Conservation (phyloP, 2,888 invertebrate genomes). For the Erebia epiphron region DNA sequence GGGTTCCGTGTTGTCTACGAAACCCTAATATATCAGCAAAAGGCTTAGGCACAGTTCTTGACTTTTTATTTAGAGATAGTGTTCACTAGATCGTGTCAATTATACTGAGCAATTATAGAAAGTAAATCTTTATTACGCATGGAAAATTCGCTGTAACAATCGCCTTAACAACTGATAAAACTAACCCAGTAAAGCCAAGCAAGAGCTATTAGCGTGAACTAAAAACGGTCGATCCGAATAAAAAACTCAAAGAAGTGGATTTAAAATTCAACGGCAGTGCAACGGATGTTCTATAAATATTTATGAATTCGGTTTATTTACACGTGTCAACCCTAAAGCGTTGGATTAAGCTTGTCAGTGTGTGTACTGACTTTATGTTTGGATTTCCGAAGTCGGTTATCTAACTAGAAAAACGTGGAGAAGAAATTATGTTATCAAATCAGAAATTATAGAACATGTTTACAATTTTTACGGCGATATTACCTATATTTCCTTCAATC, state of each 20-base stretch:
- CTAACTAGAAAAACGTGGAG: conserved; percentile 3
- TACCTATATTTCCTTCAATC: too few relatives aligned
- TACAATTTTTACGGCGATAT: not conserved
- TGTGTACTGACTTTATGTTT: conserved; percentile 22
- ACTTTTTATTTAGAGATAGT: not conserved
- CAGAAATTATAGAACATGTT: not conserved
- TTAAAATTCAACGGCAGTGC: conserved; percentile 39
- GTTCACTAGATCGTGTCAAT: not conserved
- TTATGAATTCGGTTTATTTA: conserved; percentile 56
- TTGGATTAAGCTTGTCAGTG: conserved; percentile 28
- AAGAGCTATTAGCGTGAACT: conserved; percentile 25
- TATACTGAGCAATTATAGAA: not conserved
- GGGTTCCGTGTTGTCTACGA: too few relatives aligned
- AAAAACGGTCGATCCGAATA: conserved; percentile 15
- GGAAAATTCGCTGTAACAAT: conserved; percentile 14
- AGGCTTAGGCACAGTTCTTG: not conserved
- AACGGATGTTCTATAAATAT: conserved; percentile 50
- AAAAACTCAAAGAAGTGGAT: conserved; percentile 36
- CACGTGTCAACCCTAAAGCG: conserved; percentile 50
- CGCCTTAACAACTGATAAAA: conserved; percentile 25
- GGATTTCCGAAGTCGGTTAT: conserved; percentile 23
- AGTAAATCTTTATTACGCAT: not conserved
- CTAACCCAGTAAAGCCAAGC: conserved; percentile 19
- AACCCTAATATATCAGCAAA: not conserved
- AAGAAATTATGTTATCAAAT: conserved; percentile 8